phyloP scores from a whole-genome alignment of 1,140 invertebrate genomes.

The Parasteatoda tepidariorum region DNA sequence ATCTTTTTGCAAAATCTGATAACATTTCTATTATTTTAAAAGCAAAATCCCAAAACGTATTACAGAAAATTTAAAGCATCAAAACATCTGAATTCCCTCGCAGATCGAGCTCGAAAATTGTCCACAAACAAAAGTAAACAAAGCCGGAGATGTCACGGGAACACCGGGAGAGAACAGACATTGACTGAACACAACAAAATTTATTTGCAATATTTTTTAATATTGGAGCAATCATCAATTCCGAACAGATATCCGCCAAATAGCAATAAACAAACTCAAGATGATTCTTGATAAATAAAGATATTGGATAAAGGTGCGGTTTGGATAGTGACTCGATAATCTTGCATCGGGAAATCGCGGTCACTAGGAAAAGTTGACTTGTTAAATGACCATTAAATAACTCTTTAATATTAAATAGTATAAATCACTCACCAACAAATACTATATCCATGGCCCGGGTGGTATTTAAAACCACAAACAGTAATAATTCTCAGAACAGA shows the following conservation, averaged over 20 bases:
- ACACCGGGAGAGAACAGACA: background rate
- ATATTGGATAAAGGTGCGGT: background rate
- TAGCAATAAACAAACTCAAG: background rate
- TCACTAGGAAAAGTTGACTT: background rate
- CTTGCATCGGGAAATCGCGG: background rate
- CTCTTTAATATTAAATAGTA: background rate
- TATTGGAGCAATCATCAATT: background rate
- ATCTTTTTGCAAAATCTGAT: too few species aligned
- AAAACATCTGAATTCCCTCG: constrained; percentile 1
- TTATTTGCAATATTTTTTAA: background rate
- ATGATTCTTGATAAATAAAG: background rate
- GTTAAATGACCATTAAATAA: background rate
- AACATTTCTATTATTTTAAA: too few species aligned
- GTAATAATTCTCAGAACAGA: background rate
- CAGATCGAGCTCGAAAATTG: background rate
- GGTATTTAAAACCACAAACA: constrained; percentile 44
- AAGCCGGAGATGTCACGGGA: constrained; percentile 7
- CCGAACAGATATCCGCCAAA: background rate
- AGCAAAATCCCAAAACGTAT: too few species aligned
- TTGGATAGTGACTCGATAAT: background rate
- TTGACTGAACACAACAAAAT: background rate
- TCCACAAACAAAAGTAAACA: constrained; percentile 51
- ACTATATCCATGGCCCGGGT: constrained; percentile 52
- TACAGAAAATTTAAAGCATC: too few species aligned
- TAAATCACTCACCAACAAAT: constrained; percentile 47